phyloP scores from a whole-genome alignment of 2,113 vertebrate genomes.

The Pseudolaguvia tuberculata region DNA sequence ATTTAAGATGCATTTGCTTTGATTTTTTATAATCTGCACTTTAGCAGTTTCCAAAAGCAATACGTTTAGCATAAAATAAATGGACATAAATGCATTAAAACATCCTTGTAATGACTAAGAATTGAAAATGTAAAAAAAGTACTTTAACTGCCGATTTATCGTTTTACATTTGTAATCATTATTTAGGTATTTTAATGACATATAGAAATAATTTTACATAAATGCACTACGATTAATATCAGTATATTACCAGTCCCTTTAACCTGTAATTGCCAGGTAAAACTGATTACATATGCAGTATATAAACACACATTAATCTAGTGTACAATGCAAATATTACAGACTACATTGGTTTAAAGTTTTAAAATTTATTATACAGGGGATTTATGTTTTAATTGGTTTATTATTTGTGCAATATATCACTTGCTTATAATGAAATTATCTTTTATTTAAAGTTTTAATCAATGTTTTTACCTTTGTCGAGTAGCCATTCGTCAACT shows the following conservation, averaged over 20 bases:
- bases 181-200: conserved; percentile 79
- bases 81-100: conserved; percentile 61
- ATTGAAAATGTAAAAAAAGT: conserved; percentile 54
- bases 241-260: conserved; percentile 99
- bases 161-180: conserved; percentile 78
- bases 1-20: conserved; percentile 89
- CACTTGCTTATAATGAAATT: conserved; percentile 98
- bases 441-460: conserved; percentile 99
- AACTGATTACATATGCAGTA: conserved; percentile 89
- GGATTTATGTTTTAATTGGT: conserved; percentile 98
- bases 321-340: conserved; percentile 77
- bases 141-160: conserved; percentile 98
- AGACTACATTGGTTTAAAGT: conserved; percentile 89
- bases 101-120: conserved; percentile 50
- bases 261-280: conserved; percentile 99
- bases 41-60: conserved; percentile 84
- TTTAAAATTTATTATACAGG: conserved; percentile 98
- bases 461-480: conserved; percentile 99
- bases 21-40: conserved; percentile 84
- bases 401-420: conserved; percentile 99
- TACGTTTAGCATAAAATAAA: conserved; percentile 57
- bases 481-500: conserved; percentile 99
- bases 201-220: conserved; percentile 83
- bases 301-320: conserved; percentile 74
- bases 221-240: conserved; percentile 89